phyloP scores from a whole-genome alignment of 92 coral and sea anemone species.

The Paramuricea clavata region DNA sequence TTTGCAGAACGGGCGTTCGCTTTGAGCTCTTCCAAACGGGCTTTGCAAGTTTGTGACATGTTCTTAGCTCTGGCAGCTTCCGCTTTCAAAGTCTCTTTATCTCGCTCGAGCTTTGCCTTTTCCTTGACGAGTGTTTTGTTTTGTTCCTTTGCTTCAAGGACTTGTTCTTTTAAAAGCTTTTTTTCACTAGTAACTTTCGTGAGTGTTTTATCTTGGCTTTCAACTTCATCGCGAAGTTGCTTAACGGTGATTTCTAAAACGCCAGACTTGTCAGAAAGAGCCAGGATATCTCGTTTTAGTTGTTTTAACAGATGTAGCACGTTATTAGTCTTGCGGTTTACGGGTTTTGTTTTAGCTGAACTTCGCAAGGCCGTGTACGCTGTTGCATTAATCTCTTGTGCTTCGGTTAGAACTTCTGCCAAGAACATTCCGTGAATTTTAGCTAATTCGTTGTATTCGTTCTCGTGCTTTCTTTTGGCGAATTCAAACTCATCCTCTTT shows the following conservation, averaged over 20 bases:
- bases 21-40: conserved; percentile 39
- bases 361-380: background rate
- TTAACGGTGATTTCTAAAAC: conserved; percentile 20
- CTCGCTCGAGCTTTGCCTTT: conserved; percentile 33
- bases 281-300: background rate
- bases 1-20: conserved; percentile 2
- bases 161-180: conserved; percentile 15
- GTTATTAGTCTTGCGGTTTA: background rate
- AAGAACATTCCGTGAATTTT: conserved; percentile 5
- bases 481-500: conserved; percentile 36
- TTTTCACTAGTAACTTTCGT: conserved; percentile 18
- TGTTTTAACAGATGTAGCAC: background rate
- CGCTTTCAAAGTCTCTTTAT: background rate
- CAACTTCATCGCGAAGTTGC: conserved; percentile 4
- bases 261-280: background rate
- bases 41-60: conserved; percentile 10
- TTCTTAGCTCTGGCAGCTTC: conserved; percentile 21
- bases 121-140: conserved; percentile 17
- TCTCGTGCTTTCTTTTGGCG: background rate
- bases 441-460: background rate
- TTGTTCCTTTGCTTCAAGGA: conserved; percentile 10
- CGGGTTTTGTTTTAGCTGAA: background rate
- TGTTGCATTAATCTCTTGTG: background rate
- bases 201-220: conserved; percentile 4
- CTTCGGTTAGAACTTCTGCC: conserved; percentile 5